phyloP scores from a whole-genome alignment of 2,113 vertebrate species.

The Pomatostomus ruficeps region DNA sequence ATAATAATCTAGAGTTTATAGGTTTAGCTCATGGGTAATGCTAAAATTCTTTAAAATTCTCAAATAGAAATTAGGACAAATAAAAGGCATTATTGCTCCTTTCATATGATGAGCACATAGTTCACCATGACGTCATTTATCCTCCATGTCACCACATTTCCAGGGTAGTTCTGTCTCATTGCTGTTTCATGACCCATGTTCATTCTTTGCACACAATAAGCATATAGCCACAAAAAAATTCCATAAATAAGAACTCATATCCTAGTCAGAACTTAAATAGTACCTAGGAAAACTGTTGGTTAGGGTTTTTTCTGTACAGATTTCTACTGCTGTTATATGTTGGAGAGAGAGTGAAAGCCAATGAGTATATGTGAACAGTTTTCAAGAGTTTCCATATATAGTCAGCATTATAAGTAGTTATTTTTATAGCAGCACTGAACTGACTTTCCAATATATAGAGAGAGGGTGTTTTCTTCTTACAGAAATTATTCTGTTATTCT shows the following conservation, averaged over 20 bases:
- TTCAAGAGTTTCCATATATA: slow-evolving; percentile 44
- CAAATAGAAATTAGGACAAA: background rate
- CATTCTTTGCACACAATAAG: background rate
- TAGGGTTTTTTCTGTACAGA: background rate
- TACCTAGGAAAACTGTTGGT: background rate
- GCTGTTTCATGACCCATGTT: background rate
- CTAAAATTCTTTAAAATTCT: background rate
- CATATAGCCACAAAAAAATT: background rate
- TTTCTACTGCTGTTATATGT: background rate
- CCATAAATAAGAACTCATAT: background rate
- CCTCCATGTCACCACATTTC: background rate
- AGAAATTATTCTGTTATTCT: background rate
- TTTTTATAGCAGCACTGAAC: slow-evolving; percentile 11
- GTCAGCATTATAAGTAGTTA: slow-evolving; percentile 30
- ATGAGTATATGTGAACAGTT: background rate
- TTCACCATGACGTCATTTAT: background rate
- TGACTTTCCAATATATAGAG: background rate
- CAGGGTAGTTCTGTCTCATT: background rate
- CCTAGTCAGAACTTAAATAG: background rate
- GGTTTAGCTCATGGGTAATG: background rate
- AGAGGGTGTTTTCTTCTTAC: background rate
- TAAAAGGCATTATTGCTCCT: background rate
- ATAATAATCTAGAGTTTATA: background rate
- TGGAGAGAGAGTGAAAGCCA: background rate
- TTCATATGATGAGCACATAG: background rate